These are phyloP conservation scores for Melitaea athalia DNA, from an alignment of 2,888 invertebrate genomes.

Conservation along the genomic window DNA sequence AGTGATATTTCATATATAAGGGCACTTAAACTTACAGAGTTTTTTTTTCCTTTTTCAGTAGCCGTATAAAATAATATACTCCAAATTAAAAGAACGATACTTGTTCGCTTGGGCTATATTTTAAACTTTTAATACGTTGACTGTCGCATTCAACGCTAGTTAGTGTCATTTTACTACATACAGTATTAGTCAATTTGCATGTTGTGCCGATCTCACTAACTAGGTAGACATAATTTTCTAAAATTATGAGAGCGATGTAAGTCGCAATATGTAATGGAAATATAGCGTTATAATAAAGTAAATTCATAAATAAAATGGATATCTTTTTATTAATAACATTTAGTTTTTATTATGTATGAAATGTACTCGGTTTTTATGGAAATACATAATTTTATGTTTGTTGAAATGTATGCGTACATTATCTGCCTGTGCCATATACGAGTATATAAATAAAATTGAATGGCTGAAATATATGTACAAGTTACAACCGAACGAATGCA, in stretches of 20 bases:
- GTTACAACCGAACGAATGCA: too few species aligned
- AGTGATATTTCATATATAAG: constrained; percentile 52
- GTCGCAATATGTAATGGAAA: constrained; percentile 13
- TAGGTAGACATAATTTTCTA: constrained; percentile 26
- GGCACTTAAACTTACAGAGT: constrained; percentile 55
- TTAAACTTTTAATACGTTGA: constrained; percentile 66
- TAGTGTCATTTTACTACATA: constrained; percentile 56
- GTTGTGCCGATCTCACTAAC: constrained; percentile 21
- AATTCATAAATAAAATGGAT: not conserved
- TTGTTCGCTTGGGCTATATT: constrained; percentile 51
- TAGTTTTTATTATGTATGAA: not conserved
- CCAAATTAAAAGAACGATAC: constrained; percentile 55
- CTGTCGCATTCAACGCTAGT: constrained; percentile 62
- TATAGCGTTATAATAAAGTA: not conserved
- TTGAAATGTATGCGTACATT: not conserved
- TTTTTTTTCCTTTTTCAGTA: constrained; percentile 63
- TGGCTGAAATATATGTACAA: too few species aligned
- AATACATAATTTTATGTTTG: not conserved
- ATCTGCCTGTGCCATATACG: not conserved
- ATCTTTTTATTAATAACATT: constrained; percentile 2
- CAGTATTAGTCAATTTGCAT: constrained; percentile 31
- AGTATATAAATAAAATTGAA: too few species aligned
- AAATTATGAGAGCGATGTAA: constrained; percentile 26
- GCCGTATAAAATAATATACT: constrained; percentile 65
- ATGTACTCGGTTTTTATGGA: not conserved